Percentiles rank a stretch among this genome's conserved stretches.
Conservation (phyloP, 2,888 invertebrate genomes). For the Ochropleura plecta region DNA sequence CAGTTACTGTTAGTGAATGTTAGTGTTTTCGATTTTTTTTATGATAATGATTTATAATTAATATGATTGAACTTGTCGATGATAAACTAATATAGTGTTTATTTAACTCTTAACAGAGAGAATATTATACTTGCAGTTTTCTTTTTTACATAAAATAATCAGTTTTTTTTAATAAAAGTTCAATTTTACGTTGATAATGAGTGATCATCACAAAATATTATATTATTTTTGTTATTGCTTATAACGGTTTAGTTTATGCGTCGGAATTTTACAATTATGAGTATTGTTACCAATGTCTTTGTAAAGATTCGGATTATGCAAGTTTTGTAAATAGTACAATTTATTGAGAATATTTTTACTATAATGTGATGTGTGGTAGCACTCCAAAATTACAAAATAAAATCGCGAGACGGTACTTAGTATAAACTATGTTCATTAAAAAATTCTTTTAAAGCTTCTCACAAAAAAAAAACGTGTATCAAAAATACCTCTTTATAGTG, state of each 20-base stretch:
- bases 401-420: slow-evolving; percentile 74
- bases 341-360: slow-evolving; percentile 75
- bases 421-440: slow-evolving; percentile 75
- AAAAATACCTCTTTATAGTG: slow-evolving; percentile 89
- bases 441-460: slow-evolving; percentile 75
- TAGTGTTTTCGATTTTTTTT: slow-evolving; percentile 78
- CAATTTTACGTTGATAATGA: slow-evolving; percentile 61
- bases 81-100: slow-evolving; percentile 65
- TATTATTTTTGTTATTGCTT: slow-evolving; percentile 79
- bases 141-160: slow-evolving; percentile 56
- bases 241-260: slow-evolving; percentile 76
- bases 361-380: slow-evolving; percentile 46
- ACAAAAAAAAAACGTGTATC: slow-evolving; percentile 79
- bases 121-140: slow-evolving; percentile 66
- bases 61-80: slow-evolving; percentile 54
- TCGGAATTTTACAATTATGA: slow-evolving; percentile 73
- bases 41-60: slow-evolving; percentile 71
- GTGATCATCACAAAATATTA: slow-evolving; percentile 76
- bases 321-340: slow-evolving; percentile 86
- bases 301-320: slow-evolving; percentile 75
- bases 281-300: slow-evolving; percentile 84
- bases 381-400: slow-evolving; percentile 40
- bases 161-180: slow-evolving; percentile 55
- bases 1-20: slow-evolving; percentile 77
- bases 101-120: slow-evolving; percentile 58